These are phyloP conservation scores for Fistularia commersonii DNA, from an alignment of 2,797 vertebrate species.

Conservation along the genomic window DNA sequence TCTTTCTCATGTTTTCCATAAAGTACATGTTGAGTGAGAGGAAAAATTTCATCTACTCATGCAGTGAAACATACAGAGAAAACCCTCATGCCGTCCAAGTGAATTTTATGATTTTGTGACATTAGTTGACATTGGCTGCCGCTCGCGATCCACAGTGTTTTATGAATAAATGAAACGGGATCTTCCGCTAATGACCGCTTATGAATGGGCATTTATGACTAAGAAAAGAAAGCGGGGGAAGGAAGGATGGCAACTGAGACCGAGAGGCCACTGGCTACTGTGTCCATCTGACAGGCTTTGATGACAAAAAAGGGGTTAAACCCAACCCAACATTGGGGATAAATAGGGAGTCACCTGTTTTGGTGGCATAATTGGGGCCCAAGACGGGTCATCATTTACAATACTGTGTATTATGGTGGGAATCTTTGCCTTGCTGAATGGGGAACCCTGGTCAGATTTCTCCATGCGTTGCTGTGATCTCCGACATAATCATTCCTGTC, in stretches of 20 bases:
- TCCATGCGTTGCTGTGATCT: slow-evolving; percentile 80
- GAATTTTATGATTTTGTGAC: slow-evolving; percentile 1
- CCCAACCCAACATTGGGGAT: slow-evolving; percentile 65
- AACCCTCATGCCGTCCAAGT: not conserved
- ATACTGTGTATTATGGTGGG: slow-evolving; percentile 84
- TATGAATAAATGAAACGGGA: slow-evolving; percentile 66
- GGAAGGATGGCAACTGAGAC: slow-evolving; percentile 39
- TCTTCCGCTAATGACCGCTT: slow-evolving; percentile 51
- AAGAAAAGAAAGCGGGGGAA: slow-evolving; percentile 55
- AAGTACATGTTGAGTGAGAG: slow-evolving; percentile 10
- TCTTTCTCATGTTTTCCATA: slow-evolving; percentile 18
- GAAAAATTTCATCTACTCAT: slow-evolving; percentile 14
- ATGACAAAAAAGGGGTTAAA: slow-evolving; percentile 78
- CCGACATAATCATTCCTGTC: slow-evolving; percentile 86
- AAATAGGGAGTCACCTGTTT: slow-evolving; percentile 78
- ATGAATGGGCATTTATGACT: slow-evolving; percentile 73
- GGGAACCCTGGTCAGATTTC: slow-evolving; percentile 81
- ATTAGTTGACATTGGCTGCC: slow-evolving; percentile 10
- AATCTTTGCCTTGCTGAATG: slow-evolving; percentile 79
- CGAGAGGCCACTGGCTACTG: slow-evolving; percentile 60
- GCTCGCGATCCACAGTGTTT: slow-evolving; percentile 36
- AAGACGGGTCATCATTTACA: slow-evolving; percentile 76
- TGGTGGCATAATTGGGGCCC: slow-evolving; percentile 75
- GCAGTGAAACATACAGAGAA: not conserved
- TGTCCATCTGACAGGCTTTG: slow-evolving; percentile 71